phyloP scores from a whole-genome alignment of 2,888 invertebrate species.

The Deroplatys truncata region DNA sequence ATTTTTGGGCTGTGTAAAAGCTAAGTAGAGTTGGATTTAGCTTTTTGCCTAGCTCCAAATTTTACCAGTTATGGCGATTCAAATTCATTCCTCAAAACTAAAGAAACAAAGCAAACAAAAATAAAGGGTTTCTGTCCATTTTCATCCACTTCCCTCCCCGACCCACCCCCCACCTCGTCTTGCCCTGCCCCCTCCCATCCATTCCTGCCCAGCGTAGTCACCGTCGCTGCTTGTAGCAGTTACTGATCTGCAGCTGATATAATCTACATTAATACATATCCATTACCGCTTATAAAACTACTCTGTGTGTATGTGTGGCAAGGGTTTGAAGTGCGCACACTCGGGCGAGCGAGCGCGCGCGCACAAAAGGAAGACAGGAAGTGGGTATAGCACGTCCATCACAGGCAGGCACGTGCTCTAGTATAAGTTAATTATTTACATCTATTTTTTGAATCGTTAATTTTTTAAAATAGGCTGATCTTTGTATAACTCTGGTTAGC shows the following conservation, averaged over 20 bases:
- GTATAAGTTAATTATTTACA: constrained; percentile 19
- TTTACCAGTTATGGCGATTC: constrained; percentile 37
- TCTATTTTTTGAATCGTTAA: constrained; percentile 31
- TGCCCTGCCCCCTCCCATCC: neutral
- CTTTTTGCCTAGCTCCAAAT: constrained; percentile 54
- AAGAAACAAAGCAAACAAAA: constrained; percentile 33
- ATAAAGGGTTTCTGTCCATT: constrained; percentile 28
- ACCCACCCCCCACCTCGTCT: neutral
- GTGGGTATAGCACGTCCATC: constrained; percentile 31
- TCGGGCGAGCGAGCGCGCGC: neutral
- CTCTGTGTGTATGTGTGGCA: constrained; percentile 19
- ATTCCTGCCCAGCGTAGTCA: constrained; percentile 9
- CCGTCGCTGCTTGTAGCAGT: constrained; percentile 24
- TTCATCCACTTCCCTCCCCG: neutral
- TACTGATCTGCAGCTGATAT: constrained; percentile 22
- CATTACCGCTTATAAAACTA: constrained; percentile 26
- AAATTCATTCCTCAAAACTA: constrained; percentile 43
- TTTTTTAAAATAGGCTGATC: constrained; percentile 28
- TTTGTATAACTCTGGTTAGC: constrained; percentile 28
- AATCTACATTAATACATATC: constrained; percentile 34
- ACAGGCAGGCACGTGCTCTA: constrained; percentile 19
- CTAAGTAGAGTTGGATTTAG: constrained; percentile 48
- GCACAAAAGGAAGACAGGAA: neutral
- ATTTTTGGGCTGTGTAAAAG: constrained; percentile 60
- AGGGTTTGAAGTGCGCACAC: neutral